Conservation (phyloP, 2,888 invertebrate genomes). For the Seira musarum region DNA sequence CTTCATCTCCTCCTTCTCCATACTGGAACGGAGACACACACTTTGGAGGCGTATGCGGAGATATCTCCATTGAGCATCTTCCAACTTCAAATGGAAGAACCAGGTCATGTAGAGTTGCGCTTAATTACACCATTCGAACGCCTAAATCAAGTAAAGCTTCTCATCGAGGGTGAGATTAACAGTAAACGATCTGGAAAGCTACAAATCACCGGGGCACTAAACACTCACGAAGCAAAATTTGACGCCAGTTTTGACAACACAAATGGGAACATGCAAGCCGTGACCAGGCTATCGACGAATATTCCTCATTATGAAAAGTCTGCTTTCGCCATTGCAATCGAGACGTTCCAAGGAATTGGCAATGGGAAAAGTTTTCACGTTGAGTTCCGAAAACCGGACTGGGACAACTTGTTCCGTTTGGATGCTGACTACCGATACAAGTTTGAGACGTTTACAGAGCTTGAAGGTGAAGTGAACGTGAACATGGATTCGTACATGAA, state of each 20-base stretch:
- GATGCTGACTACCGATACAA: conserved; percentile 70
- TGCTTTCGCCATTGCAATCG: conserved; percentile 63
- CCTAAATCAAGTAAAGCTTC: conserved; percentile 8
- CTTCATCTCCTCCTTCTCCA: conserved; percentile 41
- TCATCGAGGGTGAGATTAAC: conserved; percentile 43
- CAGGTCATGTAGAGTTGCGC: conserved; percentile 25
- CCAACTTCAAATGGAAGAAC: conserved; percentile 55
- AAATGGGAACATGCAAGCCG: conserved; percentile 57
- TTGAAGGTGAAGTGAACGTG: conserved; percentile 68
- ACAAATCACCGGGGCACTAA: conserved; percentile 62
- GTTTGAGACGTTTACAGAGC: conserved; percentile 64
- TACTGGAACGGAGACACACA: conserved; percentile 24
- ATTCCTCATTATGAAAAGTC: conserved; percentile 69
- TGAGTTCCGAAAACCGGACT: conserved; percentile 68
- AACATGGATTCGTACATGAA: conserved; percentile 67
- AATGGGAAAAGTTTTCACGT: conserved; percentile 68
- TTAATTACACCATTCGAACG: conserved; percentile 33
- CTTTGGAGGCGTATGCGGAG: conserved; percentile 45
- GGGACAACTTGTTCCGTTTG: conserved; percentile 63
- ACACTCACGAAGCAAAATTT: conserved; percentile 68
- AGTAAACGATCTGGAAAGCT: conserved; percentile 41
- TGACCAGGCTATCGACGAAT: conserved; percentile 68
- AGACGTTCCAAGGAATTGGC: conserved; percentile 68
- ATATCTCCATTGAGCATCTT: conserved; percentile 60
- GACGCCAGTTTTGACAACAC: conserved; percentile 64